phyloP scores from a whole-genome alignment of 2,888 invertebrate genomes.

The Drosophila mercatorum region DNA sequence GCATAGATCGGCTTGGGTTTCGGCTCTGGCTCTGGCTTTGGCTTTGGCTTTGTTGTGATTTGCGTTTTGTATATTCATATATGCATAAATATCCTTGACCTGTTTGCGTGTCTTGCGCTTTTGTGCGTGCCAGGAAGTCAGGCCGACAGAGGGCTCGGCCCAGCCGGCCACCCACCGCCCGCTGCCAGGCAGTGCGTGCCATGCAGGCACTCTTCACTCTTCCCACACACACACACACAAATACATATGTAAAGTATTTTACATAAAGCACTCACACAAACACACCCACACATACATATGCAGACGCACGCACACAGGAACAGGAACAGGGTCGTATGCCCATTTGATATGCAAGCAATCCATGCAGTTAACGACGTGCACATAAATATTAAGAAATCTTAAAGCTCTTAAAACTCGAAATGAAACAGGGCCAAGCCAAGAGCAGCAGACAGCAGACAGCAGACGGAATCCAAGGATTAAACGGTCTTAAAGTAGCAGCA shows the following conservation, averaged over 20 bases:
- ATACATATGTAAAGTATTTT: constrained; percentile 24
- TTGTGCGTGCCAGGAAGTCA: constrained; percentile 62
- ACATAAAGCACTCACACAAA: constrained; percentile 38
- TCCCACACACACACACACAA: background rate
- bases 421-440: background rate
- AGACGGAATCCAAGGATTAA: constrained; percentile 19
- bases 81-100: constrained; percentile 74
- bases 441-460: background rate
- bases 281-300: constrained; percentile 9
- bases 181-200: constrained; percentile 25
- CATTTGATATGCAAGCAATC: constrained; percentile 73
- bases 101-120: constrained; percentile 67
- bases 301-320: constrained; percentile 9
- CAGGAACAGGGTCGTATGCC: constrained; percentile 16
- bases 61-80: constrained; percentile 59
- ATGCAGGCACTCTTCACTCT: constrained; percentile 18
- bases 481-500: constrained; percentile 16
- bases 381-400: constrained; percentile 62
- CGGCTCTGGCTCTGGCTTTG: background rate
- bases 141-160: constrained; percentile 26
- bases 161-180: background rate
- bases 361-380: constrained; percentile 65
- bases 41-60: constrained; percentile 24
- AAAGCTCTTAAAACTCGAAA: constrained; percentile 18
- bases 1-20: constrained; percentile 15